These are phyloP conservation scores for Drosophila pruinosa DNA, from an alignment of 1,140 invertebrate species.

Conservation along the genomic window DNA sequence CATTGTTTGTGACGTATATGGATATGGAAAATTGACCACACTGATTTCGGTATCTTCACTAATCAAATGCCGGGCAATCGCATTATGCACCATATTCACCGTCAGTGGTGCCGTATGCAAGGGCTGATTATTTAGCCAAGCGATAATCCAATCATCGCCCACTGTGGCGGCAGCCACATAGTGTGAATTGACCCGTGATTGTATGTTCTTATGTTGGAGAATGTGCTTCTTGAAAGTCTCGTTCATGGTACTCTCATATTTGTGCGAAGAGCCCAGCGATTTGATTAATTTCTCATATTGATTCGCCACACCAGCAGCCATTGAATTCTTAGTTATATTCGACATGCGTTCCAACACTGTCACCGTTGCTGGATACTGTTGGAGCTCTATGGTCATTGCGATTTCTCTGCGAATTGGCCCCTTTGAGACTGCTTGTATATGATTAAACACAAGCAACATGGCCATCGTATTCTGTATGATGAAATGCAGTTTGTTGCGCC, in stretches of 20 bases:
- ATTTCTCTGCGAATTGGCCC: slow-evolving; percentile 37
- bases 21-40: slow-evolving; percentile 88
- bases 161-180: slow-evolving; percentile 79
- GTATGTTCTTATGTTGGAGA: slow-evolving; percentile 48
- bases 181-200: slow-evolving; percentile 59
- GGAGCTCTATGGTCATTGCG: slow-evolving; percentile 51
- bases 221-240: slow-evolving; percentile 44
- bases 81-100: slow-evolving; percentile 86
- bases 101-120: slow-evolving; percentile 88
- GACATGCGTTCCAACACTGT: slow-evolving; percentile 55
- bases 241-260: slow-evolving; percentile 1
- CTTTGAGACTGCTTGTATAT: slow-evolving; percentile 71
- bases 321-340: neutral
- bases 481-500: slow-evolving; percentile 84
- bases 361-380: slow-evolving; percentile 54
- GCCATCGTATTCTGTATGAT: slow-evolving; percentile 86
- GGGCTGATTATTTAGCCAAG: slow-evolving; percentile 87
- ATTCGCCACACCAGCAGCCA: neutral
- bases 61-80: slow-evolving; percentile 83
- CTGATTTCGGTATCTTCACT: slow-evolving; percentile 82
- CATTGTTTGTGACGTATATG: slow-evolving; percentile 79
- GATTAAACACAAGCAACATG: slow-evolving; percentile 85
- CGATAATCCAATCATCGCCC: slow-evolving; percentile 80
- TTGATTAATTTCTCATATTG: slow-evolving; percentile 46
- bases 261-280: slow-evolving; percentile 47